A percentile compares a stretch with the other conserved stretches of the same genome.
Evolutionary conservation across 2,113 vertebrate genomes (phyloP).

Genomic region (Calcarius ornatus): DNA sequence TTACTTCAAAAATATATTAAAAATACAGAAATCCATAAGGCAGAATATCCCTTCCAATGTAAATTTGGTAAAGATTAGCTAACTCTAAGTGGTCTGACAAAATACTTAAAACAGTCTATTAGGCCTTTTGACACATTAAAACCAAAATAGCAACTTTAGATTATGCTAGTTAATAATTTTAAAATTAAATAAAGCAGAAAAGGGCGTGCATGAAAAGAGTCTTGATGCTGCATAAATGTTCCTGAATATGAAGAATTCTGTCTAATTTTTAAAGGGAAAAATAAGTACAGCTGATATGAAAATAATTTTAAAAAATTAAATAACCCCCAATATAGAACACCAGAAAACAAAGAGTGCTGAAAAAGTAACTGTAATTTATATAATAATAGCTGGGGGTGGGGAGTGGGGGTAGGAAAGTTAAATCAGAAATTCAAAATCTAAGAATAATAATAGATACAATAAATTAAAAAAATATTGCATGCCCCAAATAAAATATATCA

Average conservation of each 20-base stretch:
- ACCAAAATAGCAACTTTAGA: not conserved
- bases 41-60: not conserved
- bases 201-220: accelerated
- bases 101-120: not conserved
- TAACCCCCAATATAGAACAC: not conserved
- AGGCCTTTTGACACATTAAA: not conserved
- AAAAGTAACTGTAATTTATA: not conserved
- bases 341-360: not conserved
- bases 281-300: not conserved
- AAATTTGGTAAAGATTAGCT: not conserved
- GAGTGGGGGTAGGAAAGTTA: not conserved
- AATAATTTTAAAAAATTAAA: not conserved
- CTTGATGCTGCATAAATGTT: not conserved
- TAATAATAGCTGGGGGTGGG: not conserved
- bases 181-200: not conserved
- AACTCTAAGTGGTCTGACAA: not conserved
- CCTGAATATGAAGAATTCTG: not conserved
- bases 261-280: not conserved
- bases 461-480: accelerated
- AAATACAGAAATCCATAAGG: not conserved
- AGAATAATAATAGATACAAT: not conserved
- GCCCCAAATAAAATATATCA: not conserved
- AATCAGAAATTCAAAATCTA: not conserved
- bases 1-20: not conserved
- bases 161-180: not conserved